Percentiles rank a stretch among this genome's conserved stretches.
Conservation (phyloP, 2,797 vertebrate genomes). For the Lagocephalus sceleratus region DNA sequence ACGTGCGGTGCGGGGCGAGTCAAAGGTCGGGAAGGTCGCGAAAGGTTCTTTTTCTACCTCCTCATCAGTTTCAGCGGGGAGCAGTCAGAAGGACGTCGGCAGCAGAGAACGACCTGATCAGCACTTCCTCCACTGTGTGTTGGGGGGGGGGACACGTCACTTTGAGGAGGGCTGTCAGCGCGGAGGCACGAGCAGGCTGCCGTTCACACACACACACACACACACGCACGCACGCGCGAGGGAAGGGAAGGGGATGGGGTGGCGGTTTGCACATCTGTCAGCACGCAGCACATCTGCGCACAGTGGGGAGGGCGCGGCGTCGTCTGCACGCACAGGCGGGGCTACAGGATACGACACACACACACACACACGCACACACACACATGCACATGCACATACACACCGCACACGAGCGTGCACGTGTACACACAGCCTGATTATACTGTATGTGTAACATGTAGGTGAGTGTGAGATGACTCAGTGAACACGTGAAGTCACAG, state of each 20-base stretch:
- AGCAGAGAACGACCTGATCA: conserved; percentile 17
- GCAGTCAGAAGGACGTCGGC: conserved; percentile 22
- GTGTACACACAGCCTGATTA: background rate
- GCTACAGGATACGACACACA: background rate
- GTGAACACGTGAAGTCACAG: conserved; percentile 22
- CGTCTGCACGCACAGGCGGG: background rate
- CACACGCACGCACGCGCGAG: background rate
- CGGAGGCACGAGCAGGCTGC: conserved; percentile 5
- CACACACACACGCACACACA: conserved; percentile 8
- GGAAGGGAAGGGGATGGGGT: conserved; percentile 35
- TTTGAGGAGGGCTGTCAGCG: conserved; percentile 20
- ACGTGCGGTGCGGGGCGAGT: background rate
- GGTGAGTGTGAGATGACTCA: conserved; percentile 26
- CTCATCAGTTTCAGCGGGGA: conserved; percentile 1
- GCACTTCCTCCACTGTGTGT: conserved; percentile 28
- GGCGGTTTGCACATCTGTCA: conserved; percentile 30
- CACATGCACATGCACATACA: background rate
- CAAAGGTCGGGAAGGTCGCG: too few species aligned
- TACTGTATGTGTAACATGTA: conserved; percentile 5
- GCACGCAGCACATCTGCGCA: background rate
- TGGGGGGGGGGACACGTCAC: conserved; percentile 1
- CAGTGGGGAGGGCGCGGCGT: too few species aligned
- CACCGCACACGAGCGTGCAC: too few species aligned
- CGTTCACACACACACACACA: background rate
- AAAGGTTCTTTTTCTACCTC: conserved; percentile 7